Base-by-base conservation (phyloP, 2,797 vertebrate genomes). In the Peromyscus attwateri region DNA sequence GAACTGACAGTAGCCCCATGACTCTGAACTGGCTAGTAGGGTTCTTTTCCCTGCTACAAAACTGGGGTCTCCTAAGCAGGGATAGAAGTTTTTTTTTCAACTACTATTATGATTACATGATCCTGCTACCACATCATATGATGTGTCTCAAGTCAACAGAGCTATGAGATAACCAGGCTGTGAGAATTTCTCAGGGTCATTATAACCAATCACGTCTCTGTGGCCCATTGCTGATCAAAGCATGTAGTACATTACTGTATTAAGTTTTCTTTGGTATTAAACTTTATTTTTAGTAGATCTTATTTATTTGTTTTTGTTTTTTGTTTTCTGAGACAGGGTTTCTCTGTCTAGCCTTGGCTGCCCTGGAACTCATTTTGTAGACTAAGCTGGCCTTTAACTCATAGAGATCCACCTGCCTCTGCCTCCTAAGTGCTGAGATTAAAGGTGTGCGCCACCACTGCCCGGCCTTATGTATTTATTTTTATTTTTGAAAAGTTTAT, bases 111-210 rank as follows among this genome's bases (percentile, higher is more conserved):
- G 0, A 9, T 40, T 16, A 62, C 40, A 64, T 19, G 5, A 27
- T n/a, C 17, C 29, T 27, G 13, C 19, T 29, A 6, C 5, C 7
- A n/a, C 31, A 14, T 29, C n/a, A 0, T 1, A 0, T 70, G 17
- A 3, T 2, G 23, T 23, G 25, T 73, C n/a, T 40, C 49, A 55
- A 52, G 21, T 9, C 12, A 31, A 23, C 37, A 43, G 37, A 29
- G 10, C 85, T 57, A 6, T 37, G n/a, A 73, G 23, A 25, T 21
- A 8, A 31, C 2, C 52, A 60, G 25, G 37, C 17, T 10, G 7
- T 46, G 21, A 12, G 73, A 62, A 17, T 77, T 46, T 76, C 57
- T 46, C 4, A 13, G 87, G 37, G 73, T 60, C 71, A 23, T 31
- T 8, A 75, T 10, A 40, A 34, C n/a, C 71, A 62, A 31, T 14